Conservation (phyloP, 2,888 invertebrate genomes). For the Lagria hirta region DNA sequence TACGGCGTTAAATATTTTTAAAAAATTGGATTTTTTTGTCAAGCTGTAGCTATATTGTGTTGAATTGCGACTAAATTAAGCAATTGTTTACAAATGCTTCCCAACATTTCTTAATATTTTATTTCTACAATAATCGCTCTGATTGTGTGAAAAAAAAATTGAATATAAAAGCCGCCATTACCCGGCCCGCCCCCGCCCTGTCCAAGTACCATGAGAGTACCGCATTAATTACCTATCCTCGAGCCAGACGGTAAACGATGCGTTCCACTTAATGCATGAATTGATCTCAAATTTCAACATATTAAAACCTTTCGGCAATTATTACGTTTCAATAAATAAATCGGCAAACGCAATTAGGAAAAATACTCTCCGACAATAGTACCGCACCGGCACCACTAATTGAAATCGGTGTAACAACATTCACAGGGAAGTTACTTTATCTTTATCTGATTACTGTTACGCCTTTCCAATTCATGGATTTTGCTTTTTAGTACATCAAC, state of each 20-base stretch:
- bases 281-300: constrained; percentile 21
- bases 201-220: constrained; percentile 12
- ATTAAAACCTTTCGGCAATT: constrained; percentile 14
- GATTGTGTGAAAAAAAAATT: too few relatives aligned
- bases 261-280: constrained; percentile 26
- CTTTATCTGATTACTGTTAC: constrained; percentile 17
- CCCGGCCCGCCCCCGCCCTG: too few relatives aligned
- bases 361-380: too few relatives aligned
- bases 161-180: too few relatives aligned
- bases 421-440: constrained; percentile 17
- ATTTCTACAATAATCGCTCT: too few relatives aligned
- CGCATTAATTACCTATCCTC: constrained; percentile 9
- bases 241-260: constrained; percentile 17
- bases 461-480: constrained; percentile 21
- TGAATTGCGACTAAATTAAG: too few relatives aligned
- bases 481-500: constrained; percentile 10
- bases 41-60: too few relatives aligned
- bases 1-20: too few relatives aligned
- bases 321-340: constrained; percentile 23
- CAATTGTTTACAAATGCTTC: too few relatives aligned
- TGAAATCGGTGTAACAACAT: constrained; percentile 14
- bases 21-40: too few relatives aligned
- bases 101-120: too few relatives aligned
- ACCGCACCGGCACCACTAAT: too few relatives aligned
- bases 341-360: constrained; percentile 14